Evolutionary conservation across 2,113 vertebrate species (phyloP), one percentile per base, ranked within the genome.

Genomic region (Pseudonaja textilis): DNA sequence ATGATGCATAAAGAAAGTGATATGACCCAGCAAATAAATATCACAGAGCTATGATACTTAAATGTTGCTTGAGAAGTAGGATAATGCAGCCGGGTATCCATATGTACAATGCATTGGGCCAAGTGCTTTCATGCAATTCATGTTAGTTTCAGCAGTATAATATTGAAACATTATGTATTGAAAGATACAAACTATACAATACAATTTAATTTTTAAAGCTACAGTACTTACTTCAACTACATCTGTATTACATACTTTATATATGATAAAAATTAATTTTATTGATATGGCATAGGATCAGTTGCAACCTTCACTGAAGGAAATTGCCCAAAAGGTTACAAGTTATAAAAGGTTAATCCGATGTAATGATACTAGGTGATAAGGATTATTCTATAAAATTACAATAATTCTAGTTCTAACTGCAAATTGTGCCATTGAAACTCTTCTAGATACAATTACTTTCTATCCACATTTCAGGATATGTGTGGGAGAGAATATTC

Each of bases 21-120:
- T 45, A 8, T 94, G 92, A 95, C 91, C 86, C 89, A 94, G 57
- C 93, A 95, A 97, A 96, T 61, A 91, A 89, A 18, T 90, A 91
- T 81, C 92, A 88, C 91, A 90, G 92, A 88, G 90, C 59, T 47
- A 3, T 54, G 91, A 93, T 90, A 85, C 93, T 94, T 91, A 93
- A 90, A 91, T 95, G 90, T 92, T 94, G 93, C 89, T 95, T 89
- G 91, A 92, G 23, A 93, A 95, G 45, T 87, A 96, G 95, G 95
- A 96, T 89, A 93, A 91, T 96, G 94, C 0, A 59, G 85, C 94
- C 92, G 94, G 90, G 93, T 4, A 93, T 90, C 93, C 92, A 12
- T 86, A 26, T 91, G 93, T 22, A 55, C 90, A 18, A 8, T n/a
- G 20, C 0, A 18, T n/a, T 52, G 57, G 96, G 50, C 55, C 89